Base-by-base conservation (phyloP, 2,888 invertebrate genomes). In the Scaptomyza flava region DNA sequence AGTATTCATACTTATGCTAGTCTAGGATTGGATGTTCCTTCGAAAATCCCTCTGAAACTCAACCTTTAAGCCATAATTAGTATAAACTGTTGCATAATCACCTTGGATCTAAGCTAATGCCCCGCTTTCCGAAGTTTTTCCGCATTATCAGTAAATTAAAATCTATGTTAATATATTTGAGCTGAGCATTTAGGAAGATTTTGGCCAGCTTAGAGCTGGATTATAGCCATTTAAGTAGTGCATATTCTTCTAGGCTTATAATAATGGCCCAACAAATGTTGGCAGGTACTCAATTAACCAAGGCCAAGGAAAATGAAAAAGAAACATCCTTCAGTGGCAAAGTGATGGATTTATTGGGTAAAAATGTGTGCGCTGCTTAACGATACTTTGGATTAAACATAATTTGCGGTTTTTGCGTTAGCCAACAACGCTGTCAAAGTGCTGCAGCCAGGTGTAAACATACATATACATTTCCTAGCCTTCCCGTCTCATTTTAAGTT, bases 271-370 rank as follows among this genome's bases (percentile, higher is more conserved):
- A 23, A 38, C 27, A 12, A 11, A n/a, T 17, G 38, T 9, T 17
- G 46, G 34, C 17, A 38, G 42, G 34, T 9, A n/a, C 3, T 2
- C 11, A 30, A 8, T 30, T 41, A 46, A 31, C 50, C 54, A 67
- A 74, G 70, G 65, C 14, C 61, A 56, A 48, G 20, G 17, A 6
- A 45, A 17, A 20, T 20, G 31, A 9, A 33, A 33, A 12, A 9
- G 14, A 11, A 20, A 41, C 9, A 47, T 43, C 65, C 70, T 80
- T 73, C 70, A 45, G 30, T 11, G 67, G 68, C 74, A 59, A 57
- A n/a, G 4, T 79, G 75, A 79, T 66, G 70, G 77, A 81, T 81
- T 81, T 83, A 83, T 81, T 75, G 47, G 79, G 56, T 67, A 63
- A 65, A 61, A 68, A 23, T 23, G 23, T 23, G 74, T 67, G 81